phyloP scores from a whole-genome alignment of 37 sponge, comb jelly and placozoan genomes.

The Lycopodina hypogea region DNA sequence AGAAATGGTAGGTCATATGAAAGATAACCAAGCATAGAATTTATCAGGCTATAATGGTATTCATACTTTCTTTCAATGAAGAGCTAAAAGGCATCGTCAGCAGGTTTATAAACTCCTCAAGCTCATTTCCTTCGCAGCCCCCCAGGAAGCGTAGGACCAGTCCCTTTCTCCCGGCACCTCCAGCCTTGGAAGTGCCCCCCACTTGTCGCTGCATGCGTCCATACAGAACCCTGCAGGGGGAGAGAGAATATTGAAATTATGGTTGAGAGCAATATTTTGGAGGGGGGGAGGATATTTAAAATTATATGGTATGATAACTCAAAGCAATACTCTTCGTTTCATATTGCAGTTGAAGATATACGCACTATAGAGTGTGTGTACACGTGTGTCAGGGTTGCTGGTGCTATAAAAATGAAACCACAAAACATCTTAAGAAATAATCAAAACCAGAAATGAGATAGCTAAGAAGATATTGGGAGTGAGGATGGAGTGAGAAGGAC shows the following conservation, averaged over 20 bases:
- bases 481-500: too few relatives aligned
- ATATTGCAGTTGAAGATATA: too few relatives aligned
- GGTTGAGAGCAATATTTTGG: background rate
- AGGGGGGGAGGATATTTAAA: too few relatives aligned
- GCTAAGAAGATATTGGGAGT: too few relatives aligned
- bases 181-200: conserved; percentile 30
- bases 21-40: background rate
- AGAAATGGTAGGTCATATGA: background rate
- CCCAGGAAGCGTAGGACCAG: conserved; percentile 67
- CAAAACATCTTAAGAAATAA: too few relatives aligned
- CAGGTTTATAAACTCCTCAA: conserved; percentile 55
- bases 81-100: conserved; percentile 44
- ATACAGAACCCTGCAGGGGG: conserved; percentile 53
- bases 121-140: conserved; percentile 51
- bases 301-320: too few relatives aligned
- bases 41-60: too few relatives aligned
- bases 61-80: conserved; percentile 11
- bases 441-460: too few relatives aligned
- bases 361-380: too few relatives aligned
- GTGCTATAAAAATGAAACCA: too few relatives aligned
- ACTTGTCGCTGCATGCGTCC: conserved; percentile 68
- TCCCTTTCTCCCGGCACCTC: conserved; percentile 44
- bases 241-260: background rate
- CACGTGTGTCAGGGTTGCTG: too few relatives aligned
- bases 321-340: too few relatives aligned